Percentiles rank a stretch among this genome's conserved stretches.
These are phyloP conservation scores for Chiloscyllium plagiosum DNA, from an alignment of 2,113 vertebrate species.

Conservation along the genomic window DNA sequence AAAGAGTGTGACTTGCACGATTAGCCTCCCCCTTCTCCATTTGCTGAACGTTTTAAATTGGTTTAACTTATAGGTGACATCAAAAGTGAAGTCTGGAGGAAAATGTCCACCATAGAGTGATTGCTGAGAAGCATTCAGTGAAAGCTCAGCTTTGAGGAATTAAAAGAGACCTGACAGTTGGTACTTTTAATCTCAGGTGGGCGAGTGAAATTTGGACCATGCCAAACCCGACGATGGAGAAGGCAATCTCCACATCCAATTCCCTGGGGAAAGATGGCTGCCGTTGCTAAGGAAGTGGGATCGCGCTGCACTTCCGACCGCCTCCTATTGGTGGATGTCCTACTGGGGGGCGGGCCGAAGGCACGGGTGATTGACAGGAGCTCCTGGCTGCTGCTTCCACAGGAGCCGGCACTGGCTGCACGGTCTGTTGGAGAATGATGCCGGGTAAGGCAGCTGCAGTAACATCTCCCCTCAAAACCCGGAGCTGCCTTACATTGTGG, in stretches of 20 bases:
- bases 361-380: neutral
- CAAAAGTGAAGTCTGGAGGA: neutral
- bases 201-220: neutral
- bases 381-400: neutral
- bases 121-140: too few species aligned
- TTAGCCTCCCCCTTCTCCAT: neutral
- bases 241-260: neutral
- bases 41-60: neutral
- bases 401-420: neutral
- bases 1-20: neutral
- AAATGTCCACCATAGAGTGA: neutral
- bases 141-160: neutral
- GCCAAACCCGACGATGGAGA: neutral
- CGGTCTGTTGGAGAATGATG: neutral
- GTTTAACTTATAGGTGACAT: neutral
- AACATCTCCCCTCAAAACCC: neutral
- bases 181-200: neutral
- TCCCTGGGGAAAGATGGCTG: neutral
- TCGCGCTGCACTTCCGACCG: neutral
- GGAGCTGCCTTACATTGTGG: neutral
- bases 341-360: neutral
- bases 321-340: neutral
- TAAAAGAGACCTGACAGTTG: neutral
- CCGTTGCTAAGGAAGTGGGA: constrained; percentile 30
- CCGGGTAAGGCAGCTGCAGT: neutral